Evolutionary conservation across 2,888 invertebrate genomes (phyloP).

Genomic region (Fragum fragum): DNA sequence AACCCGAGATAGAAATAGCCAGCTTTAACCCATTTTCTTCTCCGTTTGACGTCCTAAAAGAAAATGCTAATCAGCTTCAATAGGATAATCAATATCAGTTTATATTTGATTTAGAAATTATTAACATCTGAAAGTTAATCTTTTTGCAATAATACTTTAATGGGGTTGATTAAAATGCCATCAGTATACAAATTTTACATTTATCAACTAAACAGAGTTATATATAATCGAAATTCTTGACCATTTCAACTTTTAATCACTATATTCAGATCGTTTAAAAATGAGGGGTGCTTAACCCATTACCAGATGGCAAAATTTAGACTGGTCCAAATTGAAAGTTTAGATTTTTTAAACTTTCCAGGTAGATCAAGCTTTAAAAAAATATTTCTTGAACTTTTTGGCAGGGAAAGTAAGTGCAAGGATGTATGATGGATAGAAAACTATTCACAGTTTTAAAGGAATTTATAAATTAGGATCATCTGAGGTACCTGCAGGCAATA

Average conservation of each 20-base stretch:
- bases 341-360: too few relatives aligned
- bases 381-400: too few relatives aligned
- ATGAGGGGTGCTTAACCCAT: too few relatives aligned
- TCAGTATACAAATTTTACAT: background rate
- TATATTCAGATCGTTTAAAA: too few relatives aligned
- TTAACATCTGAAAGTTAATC: background rate
- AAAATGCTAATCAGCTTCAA: background rate
- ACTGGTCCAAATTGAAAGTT: too few relatives aligned
- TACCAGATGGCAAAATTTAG: too few relatives aligned
- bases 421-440: too few relatives aligned
- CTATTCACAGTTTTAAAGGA: too few relatives aligned
- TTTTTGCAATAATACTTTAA: background rate
- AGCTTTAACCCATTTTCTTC: background rate
- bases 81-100: background rate
- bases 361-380: too few relatives aligned
- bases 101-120: background rate
- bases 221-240: background rate
- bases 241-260: background rate
- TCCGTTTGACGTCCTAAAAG: background rate
- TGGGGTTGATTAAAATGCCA: background rate
- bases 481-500: too few relatives aligned
- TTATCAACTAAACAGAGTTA: background rate
- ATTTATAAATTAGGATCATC: too few relatives aligned
- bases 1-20: background rate
- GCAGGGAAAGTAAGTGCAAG: too few relatives aligned